Evolutionary conservation across 1,140 invertebrate species (phyloP).

Genomic region (Hormaphis cornu): DNA sequence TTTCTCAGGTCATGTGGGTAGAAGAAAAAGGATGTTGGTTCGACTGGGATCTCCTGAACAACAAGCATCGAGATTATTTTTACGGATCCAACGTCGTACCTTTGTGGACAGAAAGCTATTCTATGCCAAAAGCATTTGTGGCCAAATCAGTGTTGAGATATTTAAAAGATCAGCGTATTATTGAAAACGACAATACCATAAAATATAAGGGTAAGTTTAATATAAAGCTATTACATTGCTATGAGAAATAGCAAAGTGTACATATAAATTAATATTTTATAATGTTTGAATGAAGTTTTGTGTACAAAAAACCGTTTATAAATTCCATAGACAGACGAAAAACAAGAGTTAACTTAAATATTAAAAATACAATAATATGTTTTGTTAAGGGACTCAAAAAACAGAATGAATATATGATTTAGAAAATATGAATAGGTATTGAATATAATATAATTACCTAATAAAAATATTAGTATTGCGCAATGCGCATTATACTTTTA

Average conservation of each 20-base stretch:
- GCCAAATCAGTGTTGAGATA: constrained; percentile 36
- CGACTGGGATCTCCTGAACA: constrained; percentile 52
- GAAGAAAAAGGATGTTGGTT: constrained; percentile 61
- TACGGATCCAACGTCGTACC: constrained; percentile 65
- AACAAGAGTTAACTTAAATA: no score
- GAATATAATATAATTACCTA: background rate
- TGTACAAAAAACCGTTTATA: no score
- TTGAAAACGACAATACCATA: constrained; percentile 3
- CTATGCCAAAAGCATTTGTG: constrained; percentile 26
- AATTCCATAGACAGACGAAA: no score
- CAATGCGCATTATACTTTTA: no score
- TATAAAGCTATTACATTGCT: no score
- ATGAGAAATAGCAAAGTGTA: no score
- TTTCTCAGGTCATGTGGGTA: constrained; percentile 58
- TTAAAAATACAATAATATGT: background rate
- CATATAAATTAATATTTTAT: no score
- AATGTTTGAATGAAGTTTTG: no score
- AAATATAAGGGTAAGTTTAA: constrained; percentile 24
- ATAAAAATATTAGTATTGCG: no score
- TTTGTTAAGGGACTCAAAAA: no score
- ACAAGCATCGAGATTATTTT: constrained; percentile 49
- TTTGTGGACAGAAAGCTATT: constrained; percentile 54
- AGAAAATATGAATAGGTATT: background rate
- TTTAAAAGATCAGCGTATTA: constrained; percentile 16
- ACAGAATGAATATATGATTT: background rate